Conservation (phyloP, 2,797 vertebrate genomes). For the Enteromius radiatus region DNA sequence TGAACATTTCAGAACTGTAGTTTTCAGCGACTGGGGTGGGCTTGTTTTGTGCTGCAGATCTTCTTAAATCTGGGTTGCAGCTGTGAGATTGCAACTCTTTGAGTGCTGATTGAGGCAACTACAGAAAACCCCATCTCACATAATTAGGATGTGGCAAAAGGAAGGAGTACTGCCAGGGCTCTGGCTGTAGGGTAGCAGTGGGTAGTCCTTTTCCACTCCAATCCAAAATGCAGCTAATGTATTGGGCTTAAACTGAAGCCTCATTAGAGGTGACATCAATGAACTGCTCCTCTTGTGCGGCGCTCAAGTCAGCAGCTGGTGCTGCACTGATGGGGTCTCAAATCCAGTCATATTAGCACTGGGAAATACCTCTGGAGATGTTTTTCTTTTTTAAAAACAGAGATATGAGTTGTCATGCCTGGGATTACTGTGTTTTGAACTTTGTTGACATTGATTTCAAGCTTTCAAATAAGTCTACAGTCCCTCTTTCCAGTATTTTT, state of each 20-base stretch:
- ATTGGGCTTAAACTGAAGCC: slow-evolving; percentile 20
- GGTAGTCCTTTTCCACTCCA: slow-evolving; percentile 54
- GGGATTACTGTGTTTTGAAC: neutral
- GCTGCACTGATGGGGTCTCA: neutral
- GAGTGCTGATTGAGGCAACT: neutral
- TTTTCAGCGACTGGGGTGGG: neutral
- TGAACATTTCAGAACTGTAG: neutral
- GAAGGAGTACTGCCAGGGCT: slow-evolving; percentile 33
- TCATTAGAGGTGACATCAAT: neutral
- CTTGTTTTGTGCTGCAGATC: neutral
- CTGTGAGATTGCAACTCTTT: neutral
- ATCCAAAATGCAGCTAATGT: slow-evolving; percentile 60
- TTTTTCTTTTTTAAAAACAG: slow-evolving; percentile 25
- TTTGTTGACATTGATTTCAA: neutral
- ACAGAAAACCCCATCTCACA: neutral
- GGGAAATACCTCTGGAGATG: slow-evolving; percentile 23
- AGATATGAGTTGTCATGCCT: slow-evolving; percentile 8
- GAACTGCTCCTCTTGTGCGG: neutral
- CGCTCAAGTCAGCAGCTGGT: slow-evolving; percentile 2
- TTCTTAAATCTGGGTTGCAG: neutral
- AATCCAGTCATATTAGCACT: slow-evolving; percentile 16
- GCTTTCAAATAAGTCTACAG: neutral
- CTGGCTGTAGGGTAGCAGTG: slow-evolving; percentile 38
- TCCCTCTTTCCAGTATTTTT: neutral
- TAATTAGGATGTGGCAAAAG: slow-evolving; percentile 48